These are phyloP conservation scores for Apocheima hispidaria DNA, from an alignment of 2,888 invertebrate genomes.

Conservation along the genomic window DNA sequence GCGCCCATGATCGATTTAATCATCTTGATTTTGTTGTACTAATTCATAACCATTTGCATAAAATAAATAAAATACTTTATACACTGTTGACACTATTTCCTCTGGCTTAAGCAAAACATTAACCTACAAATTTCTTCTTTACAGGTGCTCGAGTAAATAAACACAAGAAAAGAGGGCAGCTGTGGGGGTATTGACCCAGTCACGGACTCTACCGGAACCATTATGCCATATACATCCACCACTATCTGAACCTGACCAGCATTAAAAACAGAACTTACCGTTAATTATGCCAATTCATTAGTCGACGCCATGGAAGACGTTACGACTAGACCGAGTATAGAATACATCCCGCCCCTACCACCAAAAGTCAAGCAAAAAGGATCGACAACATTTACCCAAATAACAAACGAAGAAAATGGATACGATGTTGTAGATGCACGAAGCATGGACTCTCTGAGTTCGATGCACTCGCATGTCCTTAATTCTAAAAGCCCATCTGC, in stretches of 20 bases:
- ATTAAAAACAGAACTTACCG: conserved; percentile 71
- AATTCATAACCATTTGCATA: not conserved
- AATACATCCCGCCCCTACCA: conserved; percentile 85
- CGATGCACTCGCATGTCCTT: conserved; percentile 86
- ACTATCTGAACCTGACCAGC: conserved; percentile 76
- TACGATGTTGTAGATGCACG: conserved; percentile 61
- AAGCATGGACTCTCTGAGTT: conserved; percentile 77
- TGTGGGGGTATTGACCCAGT: conserved; percentile 75
- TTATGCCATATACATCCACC: conserved; percentile 81
- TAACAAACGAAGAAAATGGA: conserved; percentile 73
- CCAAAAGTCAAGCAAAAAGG: conserved; percentile 84
- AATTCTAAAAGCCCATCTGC: conserved; percentile 82
- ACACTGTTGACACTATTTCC: not conserved
- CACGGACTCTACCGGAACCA: conserved; percentile 78
- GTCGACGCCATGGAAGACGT: conserved; percentile 83
- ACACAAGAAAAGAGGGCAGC: conserved; percentile 62
- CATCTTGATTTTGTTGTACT: not conserved
- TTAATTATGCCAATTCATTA: conserved; percentile 83
- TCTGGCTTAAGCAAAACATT: conserved; percentile 17
- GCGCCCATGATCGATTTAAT: not conserved
- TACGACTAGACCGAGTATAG: conserved; percentile 74
- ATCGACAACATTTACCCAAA: conserved; percentile 79
- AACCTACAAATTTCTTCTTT: conserved; percentile 60
- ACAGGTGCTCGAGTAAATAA: conserved; percentile 72
- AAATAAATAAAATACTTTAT: not conserved